Conservation (phyloP, 2,113 vertebrate genomes). For the Hemiprocne comata region DNA sequence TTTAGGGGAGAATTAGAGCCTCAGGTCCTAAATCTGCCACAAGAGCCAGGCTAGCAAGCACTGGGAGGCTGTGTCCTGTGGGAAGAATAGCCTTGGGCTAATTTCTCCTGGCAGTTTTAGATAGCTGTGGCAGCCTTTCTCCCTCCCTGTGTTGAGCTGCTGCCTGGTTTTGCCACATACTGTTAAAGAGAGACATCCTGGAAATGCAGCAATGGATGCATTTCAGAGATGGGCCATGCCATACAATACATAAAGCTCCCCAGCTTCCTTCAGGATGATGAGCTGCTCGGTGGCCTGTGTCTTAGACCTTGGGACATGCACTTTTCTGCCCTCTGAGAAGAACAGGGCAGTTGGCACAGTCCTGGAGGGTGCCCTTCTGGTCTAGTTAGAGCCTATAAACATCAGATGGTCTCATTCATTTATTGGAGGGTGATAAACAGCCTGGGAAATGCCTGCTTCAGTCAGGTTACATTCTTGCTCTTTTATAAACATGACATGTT, state of each 20-base stretch:
- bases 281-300: background rate
- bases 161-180: background rate
- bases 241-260: background rate
- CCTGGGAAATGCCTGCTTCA: conserved; percentile 40
- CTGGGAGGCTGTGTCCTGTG: background rate
- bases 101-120: background rate
- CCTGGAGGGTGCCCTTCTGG: conserved; percentile 20
- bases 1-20: background rate
- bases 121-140: background rate
- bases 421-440: background rate
- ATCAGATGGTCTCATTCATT: conserved; percentile 32
- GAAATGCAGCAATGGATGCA: background rate
- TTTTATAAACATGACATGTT: conserved; percentile 32
- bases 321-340: background rate
- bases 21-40: background rate
- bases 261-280: background rate
- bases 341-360: background rate
- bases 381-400: conserved; percentile 2
- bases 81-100: background rate
- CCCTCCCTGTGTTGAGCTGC: background rate
- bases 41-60: background rate
- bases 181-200: background rate
- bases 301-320: background rate
- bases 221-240: background rate
- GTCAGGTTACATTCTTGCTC: conserved; percentile 18